phyloP scores from a whole-genome alignment of 2,888 invertebrate genomes.

The Drosophila kuntzei region DNA sequence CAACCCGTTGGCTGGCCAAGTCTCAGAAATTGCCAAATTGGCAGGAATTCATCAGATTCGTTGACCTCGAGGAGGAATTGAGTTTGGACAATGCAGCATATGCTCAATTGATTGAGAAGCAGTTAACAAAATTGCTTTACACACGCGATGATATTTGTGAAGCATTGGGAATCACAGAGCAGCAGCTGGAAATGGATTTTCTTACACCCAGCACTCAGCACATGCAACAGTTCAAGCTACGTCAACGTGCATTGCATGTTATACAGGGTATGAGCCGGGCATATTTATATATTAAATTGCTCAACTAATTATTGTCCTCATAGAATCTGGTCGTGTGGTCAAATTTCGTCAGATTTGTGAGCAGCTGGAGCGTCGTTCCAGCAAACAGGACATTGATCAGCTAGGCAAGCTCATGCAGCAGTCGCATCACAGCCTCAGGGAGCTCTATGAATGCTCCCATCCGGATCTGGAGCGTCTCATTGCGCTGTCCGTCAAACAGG shows the following conservation, averaged over 20 bases:
- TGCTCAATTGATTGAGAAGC: conserved; percentile 88
- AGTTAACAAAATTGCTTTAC: conserved; percentile 89
- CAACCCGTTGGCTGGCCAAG: conserved; percentile 92
- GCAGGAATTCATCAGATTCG: conserved; percentile 89
- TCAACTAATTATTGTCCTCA: not conserved
- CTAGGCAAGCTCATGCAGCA: conserved; percentile 94
- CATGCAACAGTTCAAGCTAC: conserved; percentile 90
- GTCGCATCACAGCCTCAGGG: conserved; percentile 94
- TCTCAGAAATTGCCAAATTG: conserved; percentile 87
- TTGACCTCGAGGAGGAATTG: conserved; percentile 90
- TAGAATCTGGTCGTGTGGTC: conserved; percentile 94
- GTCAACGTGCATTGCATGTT: conserved; percentile 95
- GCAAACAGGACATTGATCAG: conserved; percentile 76
- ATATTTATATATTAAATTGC: not conserved
- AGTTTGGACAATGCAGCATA: conserved; percentile 89
- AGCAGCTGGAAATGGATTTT: conserved; percentile 89
- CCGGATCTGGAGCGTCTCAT: conserved; percentile 93
- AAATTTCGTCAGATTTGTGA: conserved; percentile 90
- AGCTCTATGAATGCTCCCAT: conserved; percentile 97
- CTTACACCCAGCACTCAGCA: conserved; percentile 89
- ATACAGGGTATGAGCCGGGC: conserved; percentile 88
- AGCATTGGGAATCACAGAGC: conserved; percentile 87
- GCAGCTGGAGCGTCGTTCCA: conserved; percentile 49
- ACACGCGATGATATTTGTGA: conserved; percentile 89
- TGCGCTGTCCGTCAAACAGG: conserved; percentile 89